Conservation (phyloP, 2,888 invertebrate species). For the Griposia aprilina region DNA sequence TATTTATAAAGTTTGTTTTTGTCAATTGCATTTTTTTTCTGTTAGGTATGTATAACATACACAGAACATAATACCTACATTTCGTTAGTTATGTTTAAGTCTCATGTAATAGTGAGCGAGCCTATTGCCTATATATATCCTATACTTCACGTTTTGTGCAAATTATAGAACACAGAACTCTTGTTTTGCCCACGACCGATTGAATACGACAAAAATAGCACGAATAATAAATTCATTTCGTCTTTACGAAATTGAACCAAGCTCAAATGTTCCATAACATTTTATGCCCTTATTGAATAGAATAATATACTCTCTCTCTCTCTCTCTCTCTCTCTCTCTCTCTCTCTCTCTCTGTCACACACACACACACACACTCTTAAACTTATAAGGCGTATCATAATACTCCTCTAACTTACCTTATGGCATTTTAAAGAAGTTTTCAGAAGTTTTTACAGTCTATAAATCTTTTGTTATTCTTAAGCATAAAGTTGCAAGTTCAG, state of each 20-base stretch:
- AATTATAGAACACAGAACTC: not conserved
- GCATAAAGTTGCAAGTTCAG: not conserved
- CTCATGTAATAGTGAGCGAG: too few relatives aligned
- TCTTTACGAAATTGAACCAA: not conserved
- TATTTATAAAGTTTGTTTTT: not conserved
- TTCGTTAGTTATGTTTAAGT: too few relatives aligned
- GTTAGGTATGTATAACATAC: too few relatives aligned
- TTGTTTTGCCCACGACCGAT: not conserved
- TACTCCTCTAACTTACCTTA: not conserved
- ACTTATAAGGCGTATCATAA: not conserved
- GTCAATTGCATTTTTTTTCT: too few relatives aligned
- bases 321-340: too few relatives aligned
- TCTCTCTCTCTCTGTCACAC: too few relatives aligned
- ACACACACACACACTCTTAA: too few relatives aligned
- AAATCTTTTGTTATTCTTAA: not conserved
- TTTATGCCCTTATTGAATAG: not conserved
- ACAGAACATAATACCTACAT: too few relatives aligned
- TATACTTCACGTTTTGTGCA: not conserved
- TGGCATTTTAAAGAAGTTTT: not conserved
- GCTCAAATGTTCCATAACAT: not conserved
- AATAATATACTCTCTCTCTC: too few relatives aligned
- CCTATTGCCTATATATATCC: too few relatives aligned
- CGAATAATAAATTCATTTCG: not conserved
- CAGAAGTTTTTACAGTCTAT: not conserved
- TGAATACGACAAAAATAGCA: not conserved